Conservation (phyloP, 2,797 vertebrate genomes). For the Hippocampus kuda region DNA sequence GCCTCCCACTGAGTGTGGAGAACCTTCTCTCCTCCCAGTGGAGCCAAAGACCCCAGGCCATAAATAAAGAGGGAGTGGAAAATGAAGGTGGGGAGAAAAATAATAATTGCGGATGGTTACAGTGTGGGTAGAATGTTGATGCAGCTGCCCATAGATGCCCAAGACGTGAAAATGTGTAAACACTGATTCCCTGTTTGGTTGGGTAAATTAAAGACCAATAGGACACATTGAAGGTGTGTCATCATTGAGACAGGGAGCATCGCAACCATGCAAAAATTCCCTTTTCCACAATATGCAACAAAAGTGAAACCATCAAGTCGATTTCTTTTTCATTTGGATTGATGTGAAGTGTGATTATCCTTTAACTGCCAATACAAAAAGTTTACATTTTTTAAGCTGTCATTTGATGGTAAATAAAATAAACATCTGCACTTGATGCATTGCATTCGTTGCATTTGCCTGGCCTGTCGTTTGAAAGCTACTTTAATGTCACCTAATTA, state of each 20-base stretch:
- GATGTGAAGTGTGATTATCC: not conserved
- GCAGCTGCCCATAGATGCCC: not conserved
- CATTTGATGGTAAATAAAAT: not conserved
- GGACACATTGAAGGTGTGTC: not conserved
- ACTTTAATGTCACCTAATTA: too few relatives aligned
- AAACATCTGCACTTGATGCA: too few relatives aligned
- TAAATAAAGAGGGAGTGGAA: constrained; percentile 9
- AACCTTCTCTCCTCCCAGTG: constrained; percentile 24
- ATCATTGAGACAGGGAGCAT: not conserved
- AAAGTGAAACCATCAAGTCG: not conserved
- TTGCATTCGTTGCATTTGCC: too few relatives aligned
- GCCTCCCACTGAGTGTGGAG: constrained; percentile 21
- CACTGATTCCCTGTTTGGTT: not conserved
- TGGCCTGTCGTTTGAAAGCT: too few relatives aligned
- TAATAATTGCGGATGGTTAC: constrained; percentile 5
- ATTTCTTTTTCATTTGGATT: too few relatives aligned
- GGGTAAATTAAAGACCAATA: constrained; percentile 1
- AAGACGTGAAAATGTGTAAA: constrained; percentile 4
- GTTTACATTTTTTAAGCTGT: not conserved
- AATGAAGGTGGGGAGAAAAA: constrained; percentile 6
- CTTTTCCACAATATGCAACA: not conserved
- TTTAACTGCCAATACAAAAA: not conserved
- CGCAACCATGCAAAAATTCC: not conserved
- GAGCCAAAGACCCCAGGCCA: constrained; percentile 15
- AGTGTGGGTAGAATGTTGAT: constrained; percentile 3